Evolutionary conservation across 2,113 vertebrate species (phyloP).

Genomic region (Aspiorhynchus laticeps): DNA sequence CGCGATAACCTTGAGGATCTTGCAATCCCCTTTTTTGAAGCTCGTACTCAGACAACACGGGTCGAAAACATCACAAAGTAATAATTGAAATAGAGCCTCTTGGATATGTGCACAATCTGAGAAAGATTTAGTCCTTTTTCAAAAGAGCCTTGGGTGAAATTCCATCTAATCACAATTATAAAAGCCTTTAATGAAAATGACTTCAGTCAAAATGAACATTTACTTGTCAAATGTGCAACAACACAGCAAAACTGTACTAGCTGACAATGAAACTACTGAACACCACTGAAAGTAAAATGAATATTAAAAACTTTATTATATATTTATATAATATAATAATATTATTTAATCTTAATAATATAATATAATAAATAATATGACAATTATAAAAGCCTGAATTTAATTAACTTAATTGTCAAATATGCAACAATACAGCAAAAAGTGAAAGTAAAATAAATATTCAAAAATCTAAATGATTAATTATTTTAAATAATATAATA

Average conservation of each 20-base stretch:
- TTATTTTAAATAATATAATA: background rate
- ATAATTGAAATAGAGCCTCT: conserved; percentile 34
- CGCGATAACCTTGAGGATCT: conserved; percentile 42
- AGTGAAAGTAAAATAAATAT: background rate
- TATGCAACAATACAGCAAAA: background rate
- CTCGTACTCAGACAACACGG: conserved; percentile 23
- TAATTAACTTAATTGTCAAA: too few relatives aligned
- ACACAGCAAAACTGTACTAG: background rate
- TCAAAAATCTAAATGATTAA: background rate
- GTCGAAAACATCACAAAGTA: conserved; percentile 24
- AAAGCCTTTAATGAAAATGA: background rate
- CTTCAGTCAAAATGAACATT: background rate
- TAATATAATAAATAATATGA: background rate
- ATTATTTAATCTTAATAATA: background rate
- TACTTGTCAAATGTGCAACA: background rate
- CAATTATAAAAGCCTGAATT: too few relatives aligned
- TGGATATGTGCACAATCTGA: background rate
- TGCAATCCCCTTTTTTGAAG: conserved; percentile 36
- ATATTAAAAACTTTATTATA: background rate
- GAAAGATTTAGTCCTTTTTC: conserved; percentile 5
- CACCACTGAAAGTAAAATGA: background rate
- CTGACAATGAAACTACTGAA: background rate
- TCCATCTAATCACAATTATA: background rate
- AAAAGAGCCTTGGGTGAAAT: background rate
- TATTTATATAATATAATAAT: background rate